Base-by-base conservation (phyloP, 2,797 vertebrate species). In the Uromys caudimaculatus region DNA sequence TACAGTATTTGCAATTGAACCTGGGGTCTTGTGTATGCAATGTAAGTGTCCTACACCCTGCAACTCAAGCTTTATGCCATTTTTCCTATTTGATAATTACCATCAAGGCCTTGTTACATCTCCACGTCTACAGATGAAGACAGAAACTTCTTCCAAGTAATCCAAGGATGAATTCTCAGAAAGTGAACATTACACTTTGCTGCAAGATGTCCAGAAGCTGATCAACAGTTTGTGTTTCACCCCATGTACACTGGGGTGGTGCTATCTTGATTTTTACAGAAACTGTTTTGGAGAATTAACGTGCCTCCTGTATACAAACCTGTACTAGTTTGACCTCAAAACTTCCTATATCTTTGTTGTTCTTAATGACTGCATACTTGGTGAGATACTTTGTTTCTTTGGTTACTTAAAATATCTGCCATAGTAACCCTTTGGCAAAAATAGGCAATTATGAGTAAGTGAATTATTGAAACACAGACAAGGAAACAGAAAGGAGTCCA, bases 261-360 rank as follows among this genome's bases (percentile, higher is more conserved):
- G 19, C 16, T 24, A 82, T 23, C 52, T 86, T 94, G n/a, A 47
- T 75, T 92, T 82, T 81, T 91, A 41, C 10, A 89, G n/a, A 93
- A 87, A 75, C 16, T 44, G 14, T 92, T 95, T 44, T 82, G 67
- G 44, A 96, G 62, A 94, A 83, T 71, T 81, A 88, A 62, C 19
- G 56, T 92, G 54, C 19, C 32, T 89, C n/a, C 71, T 35, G 4
- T 47, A 69, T 73, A 3, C 0, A 88, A 56, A 90, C 27, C 23
- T 88, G 23, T 90, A 93, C 52, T 77, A 38, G 77, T 69, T 85
- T 83, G 12, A 93, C 77, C 47, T 16, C 9, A 93, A 38, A 90
- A 73, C 24, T 94, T 44, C 41, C n/a, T 56, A 3, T 19, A 29
- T 56, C 67, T 56, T 64, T 79, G 17, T 41, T 67, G 41, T 35